A percentile compares a stretch with the other conserved stretches of the same genome.
These are phyloP conservation scores for Latheticus oryzae DNA, from an alignment of 2,888 invertebrate species.

Conservation along the genomic window DNA sequence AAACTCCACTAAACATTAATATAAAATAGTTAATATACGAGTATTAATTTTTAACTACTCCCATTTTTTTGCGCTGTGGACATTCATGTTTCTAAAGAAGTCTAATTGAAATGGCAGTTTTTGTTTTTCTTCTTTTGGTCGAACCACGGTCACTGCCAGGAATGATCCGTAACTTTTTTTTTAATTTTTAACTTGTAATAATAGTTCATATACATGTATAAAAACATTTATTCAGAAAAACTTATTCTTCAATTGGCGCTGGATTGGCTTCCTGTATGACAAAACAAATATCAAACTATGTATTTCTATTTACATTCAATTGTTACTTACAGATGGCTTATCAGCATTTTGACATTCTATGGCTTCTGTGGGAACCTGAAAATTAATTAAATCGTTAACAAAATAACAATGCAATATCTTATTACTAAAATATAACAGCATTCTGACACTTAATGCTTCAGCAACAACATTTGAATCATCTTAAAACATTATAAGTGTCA, in stretches of 20 bases:
- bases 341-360: conserved; percentile 23
- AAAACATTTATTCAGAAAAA: conserved; percentile 46
- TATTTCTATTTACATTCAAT: neutral
- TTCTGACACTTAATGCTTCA: too few relatives aligned
- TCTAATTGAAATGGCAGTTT: conserved; percentile 62
- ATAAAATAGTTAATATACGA: conserved; percentile 62
- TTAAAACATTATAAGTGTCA: conserved; percentile 18
- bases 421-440: too few relatives aligned
- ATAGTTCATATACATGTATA: conserved; percentile 55
- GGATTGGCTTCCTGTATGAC: conserved; percentile 40
- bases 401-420: too few relatives aligned
- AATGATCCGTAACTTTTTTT: conserved; percentile 60
- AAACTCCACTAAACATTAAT: conserved; percentile 61
- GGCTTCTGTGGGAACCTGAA: conserved; percentile 45
- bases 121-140: conserved; percentile 59
- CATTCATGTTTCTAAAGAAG: conserved; percentile 50
- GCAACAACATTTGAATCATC: neutral
- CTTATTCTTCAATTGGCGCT: conserved; percentile 60
- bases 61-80: conserved; percentile 52
- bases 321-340: conserved; percentile 24
- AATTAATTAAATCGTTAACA: too few relatives aligned
- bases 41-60: conserved; percentile 56
- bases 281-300: conserved; percentile 2
- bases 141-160: conserved; percentile 61
- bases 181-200: conserved; percentile 56